A percentile compares a stretch with the other conserved stretches of the same genome.
phyloP scores from a whole-genome alignment of 2,113 vertebrate species.

The Periophthalmodon schlosseri region DNA sequence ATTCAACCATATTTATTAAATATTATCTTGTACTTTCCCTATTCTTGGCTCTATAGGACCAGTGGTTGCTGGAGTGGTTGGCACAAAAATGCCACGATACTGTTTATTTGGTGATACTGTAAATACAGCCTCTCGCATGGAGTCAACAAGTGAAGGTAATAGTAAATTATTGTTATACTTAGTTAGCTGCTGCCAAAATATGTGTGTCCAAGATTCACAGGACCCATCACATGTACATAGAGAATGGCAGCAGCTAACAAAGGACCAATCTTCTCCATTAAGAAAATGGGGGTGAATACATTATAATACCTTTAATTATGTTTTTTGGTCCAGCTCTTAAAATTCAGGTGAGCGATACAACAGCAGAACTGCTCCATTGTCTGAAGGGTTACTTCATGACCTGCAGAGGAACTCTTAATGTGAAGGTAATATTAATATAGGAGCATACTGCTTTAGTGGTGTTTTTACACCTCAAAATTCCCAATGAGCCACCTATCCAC shows the following conservation, averaged over 20 bases:
- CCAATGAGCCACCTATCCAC: neutral
- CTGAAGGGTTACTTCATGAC: conserved; percentile 73
- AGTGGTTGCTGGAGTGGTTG: conserved; percentile 81
- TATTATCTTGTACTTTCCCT: neutral
- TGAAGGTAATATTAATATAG: conserved; percentile 70
- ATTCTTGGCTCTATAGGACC: conserved; percentile 65
- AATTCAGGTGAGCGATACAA: conserved; percentile 78
- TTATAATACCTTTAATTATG: neutral
- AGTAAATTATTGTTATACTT: neutral
- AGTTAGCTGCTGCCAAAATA: neutral
- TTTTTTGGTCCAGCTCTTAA: conserved; percentile 68
- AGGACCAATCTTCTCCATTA: neutral
- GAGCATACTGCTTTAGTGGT: neutral
- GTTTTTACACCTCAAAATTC: neutral
- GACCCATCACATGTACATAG: neutral
- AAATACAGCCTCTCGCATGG: conserved; percentile 82
- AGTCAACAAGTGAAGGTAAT: conserved; percentile 82
- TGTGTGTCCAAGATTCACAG: neutral
- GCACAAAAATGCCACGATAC: conserved; percentile 83
- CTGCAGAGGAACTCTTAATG: conserved; percentile 74
- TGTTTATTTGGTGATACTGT: conserved; percentile 83
- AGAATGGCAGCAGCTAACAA: neutral
- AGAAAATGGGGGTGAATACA: neutral
- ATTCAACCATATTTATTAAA: neutral
- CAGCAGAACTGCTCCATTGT: conserved; percentile 72